A percentile compares a stretch with the other conserved stretches of the same genome.
These are phyloP conservation scores for Zaprionus ghesquierei DNA, from an alignment of 1,140 invertebrate genomes.

Conservation along the genomic window DNA sequence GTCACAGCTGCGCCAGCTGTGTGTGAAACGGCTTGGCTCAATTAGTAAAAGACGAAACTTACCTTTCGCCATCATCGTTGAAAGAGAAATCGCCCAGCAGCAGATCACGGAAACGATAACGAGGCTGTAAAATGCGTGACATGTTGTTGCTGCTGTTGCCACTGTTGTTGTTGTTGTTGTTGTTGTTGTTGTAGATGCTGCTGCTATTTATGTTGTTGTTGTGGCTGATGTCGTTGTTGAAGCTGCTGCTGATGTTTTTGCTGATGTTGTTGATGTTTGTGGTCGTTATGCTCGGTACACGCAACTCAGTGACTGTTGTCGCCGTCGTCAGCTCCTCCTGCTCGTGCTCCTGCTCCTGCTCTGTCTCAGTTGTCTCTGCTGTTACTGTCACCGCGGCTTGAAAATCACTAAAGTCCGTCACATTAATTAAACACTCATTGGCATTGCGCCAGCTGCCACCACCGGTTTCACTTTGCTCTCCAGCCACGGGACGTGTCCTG, in stretches of 20 bases:
- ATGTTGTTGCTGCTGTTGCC: conserved; percentile 58
- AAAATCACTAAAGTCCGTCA: conserved; percentile 76
- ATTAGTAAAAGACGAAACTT: conserved; percentile 44
- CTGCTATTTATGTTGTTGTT: conserved; percentile 32
- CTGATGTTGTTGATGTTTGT: conserved; percentile 43
- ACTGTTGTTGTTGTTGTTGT: conserved; percentile 22
- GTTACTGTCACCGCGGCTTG: conserved; percentile 37
- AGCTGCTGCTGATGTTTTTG: conserved; percentile 28
- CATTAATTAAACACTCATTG: conserved; percentile 80
- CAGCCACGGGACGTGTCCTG: conserved; percentile 12
- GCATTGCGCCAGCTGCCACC: conserved; percentile 40
- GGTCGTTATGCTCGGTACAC: conserved; percentile 58
- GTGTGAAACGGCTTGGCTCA: conserved; percentile 12
- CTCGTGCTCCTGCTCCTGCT: conserved; percentile 8
- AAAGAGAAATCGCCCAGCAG: conserved; percentile 90
- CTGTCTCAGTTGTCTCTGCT: conserved; percentile 20
- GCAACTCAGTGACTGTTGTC: conserved; percentile 41
- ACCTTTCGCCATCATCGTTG: conserved; percentile 87
- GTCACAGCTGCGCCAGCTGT: conserved; percentile 33
- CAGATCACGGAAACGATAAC: conserved; percentile 90
- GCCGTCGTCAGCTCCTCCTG: not conserved
- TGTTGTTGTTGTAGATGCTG: conserved; percentile 37
- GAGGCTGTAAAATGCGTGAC: conserved; percentile 78
- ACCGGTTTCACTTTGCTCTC: conserved; percentile 16
- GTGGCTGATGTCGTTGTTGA: conserved; percentile 27